phyloP scores from a whole-genome alignment of 2,888 invertebrate species.

The Barypeithes pellucidus region DNA sequence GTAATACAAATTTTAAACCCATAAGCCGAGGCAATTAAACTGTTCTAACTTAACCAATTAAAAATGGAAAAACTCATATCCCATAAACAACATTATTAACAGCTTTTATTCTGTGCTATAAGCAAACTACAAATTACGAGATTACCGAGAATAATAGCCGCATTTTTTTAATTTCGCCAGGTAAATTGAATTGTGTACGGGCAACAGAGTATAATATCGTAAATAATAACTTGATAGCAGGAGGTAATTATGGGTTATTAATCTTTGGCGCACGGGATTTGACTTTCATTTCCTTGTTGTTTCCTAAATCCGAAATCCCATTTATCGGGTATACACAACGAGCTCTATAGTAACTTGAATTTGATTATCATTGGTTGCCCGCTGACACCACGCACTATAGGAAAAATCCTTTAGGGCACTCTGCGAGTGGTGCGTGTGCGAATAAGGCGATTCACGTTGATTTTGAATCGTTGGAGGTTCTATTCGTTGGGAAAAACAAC shows the following conservation, averaged over 20 bases:
- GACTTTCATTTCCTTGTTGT: constrained; percentile 46
- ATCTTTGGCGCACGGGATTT: constrained; percentile 31
- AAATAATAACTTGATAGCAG: constrained; percentile 24
- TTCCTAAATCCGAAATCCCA: constrained; percentile 30
- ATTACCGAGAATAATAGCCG: constrained; percentile 36
- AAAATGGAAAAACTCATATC: constrained; percentile 6
- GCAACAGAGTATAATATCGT: constrained; percentile 28
- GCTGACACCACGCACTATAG: too few relatives aligned
- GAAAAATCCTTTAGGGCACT: too few relatives aligned
- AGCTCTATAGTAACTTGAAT: too few relatives aligned
- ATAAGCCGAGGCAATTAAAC: constrained; percentile 6
- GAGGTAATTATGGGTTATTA: constrained; percentile 43
- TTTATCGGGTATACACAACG: constrained; percentile 11
- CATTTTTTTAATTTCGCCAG: constrained; percentile 25
- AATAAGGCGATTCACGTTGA: too few relatives aligned
- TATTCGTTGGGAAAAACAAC: too few relatives aligned
- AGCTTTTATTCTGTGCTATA: constrained; percentile 12
- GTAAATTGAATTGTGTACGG: constrained; percentile 35
- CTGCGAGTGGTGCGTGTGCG: too few relatives aligned
- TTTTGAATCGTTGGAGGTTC: too few relatives aligned
- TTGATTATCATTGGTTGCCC: too few relatives aligned
- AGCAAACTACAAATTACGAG: constrained; percentile 27
- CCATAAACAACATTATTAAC: constrained; percentile 11
- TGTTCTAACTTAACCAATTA: constrained; percentile 13
- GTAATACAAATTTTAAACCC: not conserved